These are phyloP conservation scores for Tretioscincus oriximinensis DNA, from an alignment of 2,113 vertebrate species.

Conservation along the genomic window DNA sequence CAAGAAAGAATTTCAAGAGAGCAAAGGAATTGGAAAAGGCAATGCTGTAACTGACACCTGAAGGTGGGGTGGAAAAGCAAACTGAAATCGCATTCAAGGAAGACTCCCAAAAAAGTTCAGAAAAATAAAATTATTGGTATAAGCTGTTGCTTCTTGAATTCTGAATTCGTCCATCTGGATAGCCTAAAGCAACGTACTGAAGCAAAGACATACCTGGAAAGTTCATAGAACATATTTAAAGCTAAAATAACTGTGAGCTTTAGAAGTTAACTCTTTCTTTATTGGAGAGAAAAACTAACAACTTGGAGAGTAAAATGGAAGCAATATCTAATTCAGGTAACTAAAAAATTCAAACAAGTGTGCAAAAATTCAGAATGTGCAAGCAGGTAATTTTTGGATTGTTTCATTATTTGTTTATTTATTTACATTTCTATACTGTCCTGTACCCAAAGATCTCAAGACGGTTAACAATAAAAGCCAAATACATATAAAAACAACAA, in stretches of 20 bases:
- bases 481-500: no score
- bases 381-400: slow-evolving; percentile 46
- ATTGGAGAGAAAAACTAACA: background rate
- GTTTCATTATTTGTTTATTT: slow-evolving; percentile 10
- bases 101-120: slow-evolving; percentile 12
- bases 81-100: slow-evolving; percentile 40
- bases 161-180: slow-evolving; percentile 58
- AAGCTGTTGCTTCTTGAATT: slow-evolving; percentile 58
- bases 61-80: background rate
- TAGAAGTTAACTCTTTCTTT: slow-evolving; percentile 54
- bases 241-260: slow-evolving; percentile 45
- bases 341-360: slow-evolving; percentile 36
- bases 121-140: slow-evolving; percentile 47
- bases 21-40: fast-evolving
- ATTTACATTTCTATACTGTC: no score
- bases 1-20: background rate
- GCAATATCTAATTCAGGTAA: background rate
- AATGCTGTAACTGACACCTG: background rate
- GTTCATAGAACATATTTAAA: slow-evolving; percentile 56
- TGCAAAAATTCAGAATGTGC: slow-evolving; percentile 22
- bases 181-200: slow-evolving; percentile 50
- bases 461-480: no score
- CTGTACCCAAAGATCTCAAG: no score
- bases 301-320: slow-evolving; percentile 37
- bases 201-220: slow-evolving; percentile 55